Evolutionary conservation across 1,140 invertebrate species (phyloP).

Genomic region (Neodiprion fabricii): DNA sequence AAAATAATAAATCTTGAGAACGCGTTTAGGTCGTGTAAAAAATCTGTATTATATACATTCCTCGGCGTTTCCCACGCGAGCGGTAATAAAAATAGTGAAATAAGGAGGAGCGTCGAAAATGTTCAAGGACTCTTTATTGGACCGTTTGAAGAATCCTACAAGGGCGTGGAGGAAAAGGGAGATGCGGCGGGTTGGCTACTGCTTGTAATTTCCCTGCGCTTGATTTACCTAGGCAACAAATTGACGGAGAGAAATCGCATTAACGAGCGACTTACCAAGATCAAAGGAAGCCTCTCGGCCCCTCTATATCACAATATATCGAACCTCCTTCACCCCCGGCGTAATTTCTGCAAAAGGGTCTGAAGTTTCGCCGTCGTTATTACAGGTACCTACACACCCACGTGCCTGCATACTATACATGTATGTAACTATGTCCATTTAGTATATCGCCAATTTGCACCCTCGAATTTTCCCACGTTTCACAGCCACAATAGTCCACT

Average conservation of each 20-base stretch:
- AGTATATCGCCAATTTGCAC: neutral
- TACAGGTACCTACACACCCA: too few relatives aligned
- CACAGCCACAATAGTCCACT: too few relatives aligned
- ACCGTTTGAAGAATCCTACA: too few relatives aligned
- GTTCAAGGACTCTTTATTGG: neutral
- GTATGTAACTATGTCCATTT: neutral
- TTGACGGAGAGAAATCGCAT: slow-evolving; percentile 2
- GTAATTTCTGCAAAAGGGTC: slow-evolving; percentile 1
- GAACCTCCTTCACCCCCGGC: neutral
- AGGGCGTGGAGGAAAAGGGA: too few relatives aligned
- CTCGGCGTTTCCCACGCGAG: neutral
- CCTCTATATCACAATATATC: too few relatives aligned
- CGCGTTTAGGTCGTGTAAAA: too few relatives aligned
- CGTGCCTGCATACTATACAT: neutral
- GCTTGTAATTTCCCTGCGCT: neutral
- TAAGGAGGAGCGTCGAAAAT: neutral
- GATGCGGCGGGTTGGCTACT: too few relatives aligned
- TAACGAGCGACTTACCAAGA: neutral
- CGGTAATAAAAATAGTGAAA: neutral
- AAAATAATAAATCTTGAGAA: too few relatives aligned
- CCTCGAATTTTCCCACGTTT: neutral
- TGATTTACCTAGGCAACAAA: slow-evolving; percentile 1
- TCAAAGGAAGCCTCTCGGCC: neutral
- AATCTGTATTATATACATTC: too few relatives aligned
- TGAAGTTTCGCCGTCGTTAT: neutral